Base-by-base conservation (phyloP, 2,888 invertebrate species). In the Pogonocherus hispidulus region DNA sequence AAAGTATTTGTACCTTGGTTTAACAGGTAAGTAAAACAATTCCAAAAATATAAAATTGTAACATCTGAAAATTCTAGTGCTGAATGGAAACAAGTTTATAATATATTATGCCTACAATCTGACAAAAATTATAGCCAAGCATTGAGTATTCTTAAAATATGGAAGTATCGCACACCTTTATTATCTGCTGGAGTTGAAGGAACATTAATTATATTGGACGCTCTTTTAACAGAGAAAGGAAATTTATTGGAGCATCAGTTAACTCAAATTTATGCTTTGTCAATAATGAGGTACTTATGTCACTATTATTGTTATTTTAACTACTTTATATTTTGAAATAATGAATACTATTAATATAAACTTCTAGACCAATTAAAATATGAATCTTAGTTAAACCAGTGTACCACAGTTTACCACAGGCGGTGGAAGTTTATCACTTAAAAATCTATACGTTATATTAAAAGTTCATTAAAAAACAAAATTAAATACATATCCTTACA, bases 101-200 rank as follows among this genome's bases (percentile, higher is more conserved):
- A 86, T 20, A 82, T 86, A 46, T 81, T 90, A 66, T 89, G 84
- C 79, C 84, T 84, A 3, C 78, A 84, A 52, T 73, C 81, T 2
- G 75, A 80, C 46, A 80, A 74, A 27, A 80, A 82, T 46, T 85
- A 86, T 82, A 77, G 80, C 77, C 78, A 86, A 71, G 89, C 88
- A 32, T 83, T 90, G 67, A 80, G 87, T 65, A 79, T 85, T n/a
- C 79, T 91, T 69, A 80, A 85, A 57, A 80, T 89, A 66, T 91
- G 91, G 91, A 90, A 90, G 84, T 83, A 86, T 11, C 85, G 91
- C 71, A 87, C 86, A 66, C 88, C 89, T 4, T 84, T 86, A 35
- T 80, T 91, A 66, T 89, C 90, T 22, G 87, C 89, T 51, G 90
- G 89, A n/a, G 86, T 91, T 68, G 90, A 90, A 83, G 90, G 90